These are phyloP conservation scores for Sycon ciliatum DNA, from an alignment of 37 sponge, comb jelly and placozoan species.

Conservation along the genomic window DNA sequence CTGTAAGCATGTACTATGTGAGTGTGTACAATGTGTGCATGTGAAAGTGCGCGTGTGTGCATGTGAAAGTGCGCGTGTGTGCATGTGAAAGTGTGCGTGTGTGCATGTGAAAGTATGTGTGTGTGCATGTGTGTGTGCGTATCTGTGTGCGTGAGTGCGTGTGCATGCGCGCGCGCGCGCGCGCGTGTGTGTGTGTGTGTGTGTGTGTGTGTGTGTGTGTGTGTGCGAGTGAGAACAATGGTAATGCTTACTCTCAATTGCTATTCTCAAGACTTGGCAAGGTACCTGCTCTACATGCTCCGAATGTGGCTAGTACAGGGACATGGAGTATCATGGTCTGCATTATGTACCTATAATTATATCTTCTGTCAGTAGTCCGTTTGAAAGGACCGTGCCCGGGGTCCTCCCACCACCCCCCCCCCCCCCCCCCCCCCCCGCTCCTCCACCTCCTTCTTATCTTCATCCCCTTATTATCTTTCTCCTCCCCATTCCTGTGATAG, in stretches of 20 bases:
- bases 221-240: not conserved
- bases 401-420: no score
- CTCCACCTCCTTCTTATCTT: no score
- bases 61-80: not conserved
- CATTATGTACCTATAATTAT: no score
- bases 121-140: not conserved
- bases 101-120: not conserved
- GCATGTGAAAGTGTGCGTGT: not conserved
- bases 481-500: not conserved
- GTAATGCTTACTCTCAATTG: not conserved
- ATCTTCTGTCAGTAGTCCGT: no score
- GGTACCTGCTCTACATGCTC: no score
- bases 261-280: not conserved
- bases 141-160: not conserved
- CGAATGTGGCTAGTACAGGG: no score
- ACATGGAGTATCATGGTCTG: no score
- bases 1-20: no score
- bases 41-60: not conserved
- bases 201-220: slow-evolving; percentile 11
- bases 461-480: not conserved
- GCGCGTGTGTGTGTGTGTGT: slow-evolving; percentile 13
- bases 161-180: not conserved
- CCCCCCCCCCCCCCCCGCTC: no score
- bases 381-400: no score
- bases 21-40: not conserved